Base-by-base conservation (phyloP, 2,113 vertebrate species). In the Alouatta palliata region DNA sequence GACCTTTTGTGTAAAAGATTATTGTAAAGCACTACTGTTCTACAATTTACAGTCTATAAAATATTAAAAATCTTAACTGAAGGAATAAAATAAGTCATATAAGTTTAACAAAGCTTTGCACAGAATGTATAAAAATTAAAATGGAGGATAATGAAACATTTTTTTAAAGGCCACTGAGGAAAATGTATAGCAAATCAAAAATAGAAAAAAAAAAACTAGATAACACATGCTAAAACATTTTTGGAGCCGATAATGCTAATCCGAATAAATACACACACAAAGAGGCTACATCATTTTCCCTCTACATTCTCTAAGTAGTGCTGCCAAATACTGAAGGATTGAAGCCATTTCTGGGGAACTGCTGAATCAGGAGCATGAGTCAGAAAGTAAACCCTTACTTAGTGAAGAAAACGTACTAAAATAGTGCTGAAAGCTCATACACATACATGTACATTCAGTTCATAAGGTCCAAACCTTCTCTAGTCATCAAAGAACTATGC, bases 331-430 rank as follows among this genome's bases (percentile, higher is more conserved):
- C 37, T 82, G 97, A 96, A 96, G 93, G 92, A 95, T 90, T 66
- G 52, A 58, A 97, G 92, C 92, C 97, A 96, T 97, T 98, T 97
- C 92, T 95, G 90, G 94, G 58, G 86, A 97, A 97, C 49, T 97
- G 97, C 97, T 97, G 97, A 97, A 80, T 98, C 96, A 97, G 97
- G 95, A 94, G 71, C 56, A 56, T 97, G 96, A 97, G 92, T 97
- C 97, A 97, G 95, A 97, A 83, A 96, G 84, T 95, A 97, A 97
- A 96, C 80, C 93, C 87, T 94, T 43, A 49, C 87, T 94, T 43
- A 49, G 82, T n/a, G 49, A 92, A 93, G 66, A 97, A 84, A 97
- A 95, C 68, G 64, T 52, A 47, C 90, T 92, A 90, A 95, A 88
- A 61, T 83, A 68, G 27, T 45, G 52, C 92, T 85, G 37, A 76